Base-by-base conservation (phyloP, 1,140 invertebrate species). In the Heliconius eleuchia region DNA sequence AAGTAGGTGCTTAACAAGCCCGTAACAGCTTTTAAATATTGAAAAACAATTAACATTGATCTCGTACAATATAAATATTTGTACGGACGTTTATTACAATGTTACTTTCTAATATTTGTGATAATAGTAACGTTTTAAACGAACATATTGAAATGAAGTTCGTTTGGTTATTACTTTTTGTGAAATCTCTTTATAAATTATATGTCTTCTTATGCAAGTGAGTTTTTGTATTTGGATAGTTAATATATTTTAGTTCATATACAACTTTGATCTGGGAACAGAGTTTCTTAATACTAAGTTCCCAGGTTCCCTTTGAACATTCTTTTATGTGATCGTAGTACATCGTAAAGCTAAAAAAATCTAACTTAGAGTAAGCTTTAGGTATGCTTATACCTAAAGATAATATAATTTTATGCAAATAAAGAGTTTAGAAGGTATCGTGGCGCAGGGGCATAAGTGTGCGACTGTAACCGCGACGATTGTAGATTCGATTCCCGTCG, bases 21-120 rank as follows among this genome's bases (percentile, higher is more conserved):
- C 60, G 4, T 16, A 13, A 66, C 5, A 13, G 27, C 11, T 66
- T 27, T 30, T 66, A 27, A 27, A 66, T 66, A 66, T 66, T 66
- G 60, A 66, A 66, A 66, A 66, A 66, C 60, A 66, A 66, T 66
- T 66, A 66, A 66, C 60, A 66, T 66, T 66, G 60, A 66, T 66
- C 57, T 9, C 27, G 60, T 66, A 66, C 27, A 23, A 13, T 66
- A 66, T 30, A 66, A 30, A 66, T 66, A 66, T 66, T 57, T 57
- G 55, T 57, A 9, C 55, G 19, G 55, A 66, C 60, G 9, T 30
- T 30, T 27, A 66, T 66, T 66, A 66, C 60, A 66, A 66, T 66
- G n/a, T 60, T 5, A 66, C 60, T 66, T 66, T 66, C 23, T 27
- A 66, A 66, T 11, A 30, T 60, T 30, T 66, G 60, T 27, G 60